A percentile compares a stretch with the other conserved stretches of the same genome.
Evolutionary conservation across 2,113 vertebrate species (phyloP).

Genomic region (Australoheros scitulus): DNA sequence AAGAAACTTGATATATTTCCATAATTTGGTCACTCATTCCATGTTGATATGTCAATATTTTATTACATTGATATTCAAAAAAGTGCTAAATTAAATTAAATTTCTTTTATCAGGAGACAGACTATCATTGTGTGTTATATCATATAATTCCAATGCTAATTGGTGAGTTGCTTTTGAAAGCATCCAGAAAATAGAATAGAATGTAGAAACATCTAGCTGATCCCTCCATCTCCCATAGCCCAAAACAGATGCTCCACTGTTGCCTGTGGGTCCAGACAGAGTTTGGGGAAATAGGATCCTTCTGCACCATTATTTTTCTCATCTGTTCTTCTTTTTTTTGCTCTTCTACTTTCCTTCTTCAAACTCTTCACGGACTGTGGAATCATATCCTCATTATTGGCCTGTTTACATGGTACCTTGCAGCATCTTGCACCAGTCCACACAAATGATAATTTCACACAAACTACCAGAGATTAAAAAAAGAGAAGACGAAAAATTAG

Average conservation of each 20-base stretch:
- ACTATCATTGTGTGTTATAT: neutral
- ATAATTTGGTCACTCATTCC: slow-evolving; percentile 36
- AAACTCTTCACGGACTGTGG: neutral
- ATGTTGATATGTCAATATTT: slow-evolving; percentile 9
- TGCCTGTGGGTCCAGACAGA: slow-evolving; percentile 39
- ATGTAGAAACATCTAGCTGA: neutral
- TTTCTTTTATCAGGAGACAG: neutral
- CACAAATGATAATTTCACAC: slow-evolving; percentile 40
- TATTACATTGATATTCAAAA: slow-evolving; percentile 6
- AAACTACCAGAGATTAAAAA: neutral
- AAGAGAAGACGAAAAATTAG: neutral
- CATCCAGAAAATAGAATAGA: neutral
- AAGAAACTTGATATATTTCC: slow-evolving; percentile 35
- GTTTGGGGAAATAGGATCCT: slow-evolving; percentile 13
- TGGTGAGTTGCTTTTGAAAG: neutral
- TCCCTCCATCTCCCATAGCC: neutral
- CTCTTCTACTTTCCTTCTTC: neutral
- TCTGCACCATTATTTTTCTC: neutral
- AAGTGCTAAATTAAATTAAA: neutral
- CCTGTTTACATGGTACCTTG: neutral
- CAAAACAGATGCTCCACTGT: slow-evolving; percentile 25
- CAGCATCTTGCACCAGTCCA: slow-evolving; percentile 19
- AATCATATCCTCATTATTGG: slow-evolving; percentile 37
- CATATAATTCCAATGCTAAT: neutral
- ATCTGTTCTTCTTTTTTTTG: neutral